These are phyloP conservation scores for Cremastinae sp. DNA, from an alignment of 2,888 invertebrate species.

Conservation along the genomic window DNA sequence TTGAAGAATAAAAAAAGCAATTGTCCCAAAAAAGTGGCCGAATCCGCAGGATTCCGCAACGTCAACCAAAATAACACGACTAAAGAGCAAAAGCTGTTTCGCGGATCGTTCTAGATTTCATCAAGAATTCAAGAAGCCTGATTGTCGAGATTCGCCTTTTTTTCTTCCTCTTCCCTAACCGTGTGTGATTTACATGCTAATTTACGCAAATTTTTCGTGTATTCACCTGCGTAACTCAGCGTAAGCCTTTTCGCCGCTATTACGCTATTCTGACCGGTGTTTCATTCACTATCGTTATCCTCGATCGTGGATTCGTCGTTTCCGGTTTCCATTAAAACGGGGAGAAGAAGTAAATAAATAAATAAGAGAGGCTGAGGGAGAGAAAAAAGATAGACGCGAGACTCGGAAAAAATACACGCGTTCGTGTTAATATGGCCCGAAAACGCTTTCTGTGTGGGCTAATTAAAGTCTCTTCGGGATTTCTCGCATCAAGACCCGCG, in stretches of 20 bases:
- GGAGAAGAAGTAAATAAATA: background rate
- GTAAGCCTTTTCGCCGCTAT: constrained; percentile 52
- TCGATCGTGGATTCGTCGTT: constrained; percentile 51
- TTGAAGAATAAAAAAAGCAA: too few species aligned
- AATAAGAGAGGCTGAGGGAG: too few species aligned
- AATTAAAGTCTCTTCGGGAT: too few species aligned
- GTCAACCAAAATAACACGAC: constrained; percentile 6
- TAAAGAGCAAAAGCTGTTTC: constrained; percentile 18
- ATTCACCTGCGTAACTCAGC: constrained; percentile 50
- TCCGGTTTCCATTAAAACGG: constrained; percentile 44
- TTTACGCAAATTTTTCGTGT: constrained; percentile 60
- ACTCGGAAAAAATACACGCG: constrained; percentile 12
- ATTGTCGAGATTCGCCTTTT: constrained; percentile 44
- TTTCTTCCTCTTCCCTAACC: constrained; percentile 25
- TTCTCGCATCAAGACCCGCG: too few species aligned
- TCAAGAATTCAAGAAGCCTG: constrained; percentile 51
- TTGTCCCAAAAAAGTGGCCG: too few species aligned
- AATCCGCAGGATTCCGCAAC: background rate
- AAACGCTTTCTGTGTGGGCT: background rate
- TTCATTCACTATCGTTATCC: constrained; percentile 44
- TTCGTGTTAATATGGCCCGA: constrained; percentile 16
- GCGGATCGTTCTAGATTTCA: constrained; percentile 39
- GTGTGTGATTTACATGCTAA: constrained; percentile 56
- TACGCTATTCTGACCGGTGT: constrained; percentile 17
- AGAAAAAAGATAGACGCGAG: background rate